Evolutionary conservation across 2,113 vertebrate species (phyloP).

Genomic region (Poeciliopsis retropinna): DNA sequence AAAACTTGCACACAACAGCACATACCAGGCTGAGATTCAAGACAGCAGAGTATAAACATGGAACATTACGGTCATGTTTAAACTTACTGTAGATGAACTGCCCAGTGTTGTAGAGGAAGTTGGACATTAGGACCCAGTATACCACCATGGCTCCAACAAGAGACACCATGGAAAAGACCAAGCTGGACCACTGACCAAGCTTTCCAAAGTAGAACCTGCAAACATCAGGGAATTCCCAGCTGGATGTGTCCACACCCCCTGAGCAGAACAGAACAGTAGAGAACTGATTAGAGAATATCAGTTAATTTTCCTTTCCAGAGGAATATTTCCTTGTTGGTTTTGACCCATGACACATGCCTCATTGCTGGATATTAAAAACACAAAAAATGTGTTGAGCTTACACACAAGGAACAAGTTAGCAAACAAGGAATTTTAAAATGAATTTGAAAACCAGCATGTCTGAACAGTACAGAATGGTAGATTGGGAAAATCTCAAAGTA

Average conservation of each 20-base stretch:
- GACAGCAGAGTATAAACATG: not conserved
- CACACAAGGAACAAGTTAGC: no score
- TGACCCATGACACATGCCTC: no score
- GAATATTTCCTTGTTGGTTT: no score
- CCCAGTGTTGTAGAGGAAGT: constrained; percentile 96
- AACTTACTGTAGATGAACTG: constrained; percentile 96
- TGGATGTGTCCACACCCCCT: constrained; percentile 86
- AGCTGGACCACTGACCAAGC: constrained; percentile 93
- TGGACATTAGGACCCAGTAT: constrained; percentile 99
- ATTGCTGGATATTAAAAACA: no score
- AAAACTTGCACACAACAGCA: not conserved
- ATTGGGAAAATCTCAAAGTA: no score
- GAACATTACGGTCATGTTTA: not conserved
- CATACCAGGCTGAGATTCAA: not conserved
- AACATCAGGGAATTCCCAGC: constrained; percentile 97
- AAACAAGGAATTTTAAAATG: no score
- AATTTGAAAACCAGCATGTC: no score
- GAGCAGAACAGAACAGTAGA: constrained; percentile 17
- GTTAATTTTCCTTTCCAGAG: no score
- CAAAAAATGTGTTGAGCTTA: no score
- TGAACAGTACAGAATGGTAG: no score
- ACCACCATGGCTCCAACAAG: constrained; percentile 96
- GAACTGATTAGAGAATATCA: not conserved
- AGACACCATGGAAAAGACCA: constrained; percentile 93
- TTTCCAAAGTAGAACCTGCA: constrained; percentile 94